These are phyloP conservation scores for Scaptomyza hsui DNA, from an alignment of 1,140 invertebrate species.

Conservation along the genomic window DNA sequence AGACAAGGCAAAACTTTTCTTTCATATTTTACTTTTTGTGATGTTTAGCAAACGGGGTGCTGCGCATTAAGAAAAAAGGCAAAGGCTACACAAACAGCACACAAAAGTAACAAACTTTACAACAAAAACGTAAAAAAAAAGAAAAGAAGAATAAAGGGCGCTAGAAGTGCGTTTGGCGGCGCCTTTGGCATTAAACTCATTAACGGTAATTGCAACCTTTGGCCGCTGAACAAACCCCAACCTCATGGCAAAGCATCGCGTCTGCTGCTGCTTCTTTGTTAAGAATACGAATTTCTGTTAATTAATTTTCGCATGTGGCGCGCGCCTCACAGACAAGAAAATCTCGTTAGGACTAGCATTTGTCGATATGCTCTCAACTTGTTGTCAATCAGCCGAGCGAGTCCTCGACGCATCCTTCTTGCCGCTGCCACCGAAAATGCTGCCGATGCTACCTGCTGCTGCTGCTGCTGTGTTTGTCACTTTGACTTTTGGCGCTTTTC, in stretches of 20 bases:
- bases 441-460: slow-evolving; percentile 21
- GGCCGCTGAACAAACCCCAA: slow-evolving; percentile 6
- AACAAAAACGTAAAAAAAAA: slow-evolving; percentile 14
- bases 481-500: slow-evolving; percentile 67
- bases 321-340: slow-evolving; percentile 19
- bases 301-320: slow-evolving; percentile 76
- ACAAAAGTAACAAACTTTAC: slow-evolving; percentile 12
- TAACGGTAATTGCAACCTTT: slow-evolving; percentile 81
- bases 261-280: slow-evolving; percentile 18
- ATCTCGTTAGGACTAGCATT: slow-evolving; percentile 64
- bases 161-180: slow-evolving; percentile 53
- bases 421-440: slow-evolving; percentile 20
- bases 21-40: slow-evolving; percentile 28
- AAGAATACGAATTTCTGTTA: slow-evolving; percentile 77
- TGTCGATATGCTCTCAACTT: slow-evolving; percentile 62
- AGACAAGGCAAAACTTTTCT: slow-evolving; percentile 55
- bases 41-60: slow-evolving; percentile 56
- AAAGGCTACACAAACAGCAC: slow-evolving; percentile 5
- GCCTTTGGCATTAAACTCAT: slow-evolving; percentile 81
- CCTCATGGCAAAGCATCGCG: slow-evolving; percentile 23
- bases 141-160: neutral
- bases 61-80: slow-evolving; percentile 56
- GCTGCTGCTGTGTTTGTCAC: slow-evolving; percentile 47
- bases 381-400: slow-evolving; percentile 64
- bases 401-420: slow-evolving; percentile 44